Conservation (phyloP, 2,888 invertebrate genomes). For the Parnassius smintheus region DNA sequence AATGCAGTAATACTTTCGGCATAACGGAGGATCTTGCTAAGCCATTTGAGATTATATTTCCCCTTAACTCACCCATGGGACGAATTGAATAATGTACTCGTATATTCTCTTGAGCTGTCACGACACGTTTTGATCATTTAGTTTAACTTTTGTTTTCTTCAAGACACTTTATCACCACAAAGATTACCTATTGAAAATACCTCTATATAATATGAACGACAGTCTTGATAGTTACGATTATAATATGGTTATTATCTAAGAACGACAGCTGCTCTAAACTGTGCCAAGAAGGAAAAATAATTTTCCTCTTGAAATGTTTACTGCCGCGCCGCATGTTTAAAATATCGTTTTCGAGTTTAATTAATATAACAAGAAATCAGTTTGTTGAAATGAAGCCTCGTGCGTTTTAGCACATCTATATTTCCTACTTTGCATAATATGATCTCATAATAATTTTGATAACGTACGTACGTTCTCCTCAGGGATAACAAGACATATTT, state of each 20-base stretch:
- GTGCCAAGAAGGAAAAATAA: slow-evolving; percentile 27
- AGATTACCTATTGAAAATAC: too few species aligned
- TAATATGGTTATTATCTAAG: slow-evolving; percentile 28
- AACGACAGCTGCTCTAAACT: slow-evolving; percentile 18
- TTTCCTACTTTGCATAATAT: slow-evolving; percentile 5
- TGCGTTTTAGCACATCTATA: slow-evolving; percentile 26
- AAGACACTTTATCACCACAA: too few species aligned
- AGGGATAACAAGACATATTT: too few species aligned
- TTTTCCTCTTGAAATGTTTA: slow-evolving; percentile 49
- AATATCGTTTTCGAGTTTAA: slow-evolving; percentile 58
- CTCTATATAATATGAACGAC: background rate
- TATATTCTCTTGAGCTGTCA: too few species aligned
- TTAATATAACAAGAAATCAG: slow-evolving; percentile 54
- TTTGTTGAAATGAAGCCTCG: slow-evolving; percentile 44
- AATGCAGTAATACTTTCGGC: too few species aligned
- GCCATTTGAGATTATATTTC: too few species aligned
- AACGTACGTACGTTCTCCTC: too few species aligned
- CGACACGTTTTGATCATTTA: too few species aligned
- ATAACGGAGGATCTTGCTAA: too few species aligned
- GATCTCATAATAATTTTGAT: background rate
- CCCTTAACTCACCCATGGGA: too few species aligned
- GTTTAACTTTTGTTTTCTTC: too few species aligned
- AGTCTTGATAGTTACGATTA: slow-evolving; percentile 3
- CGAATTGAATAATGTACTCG: too few species aligned
- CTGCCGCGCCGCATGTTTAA: slow-evolving; percentile 50